These are phyloP conservation scores for Sibirionetta formosa DNA, from an alignment of 2,797 vertebrate genomes.

Conservation along the genomic window DNA sequence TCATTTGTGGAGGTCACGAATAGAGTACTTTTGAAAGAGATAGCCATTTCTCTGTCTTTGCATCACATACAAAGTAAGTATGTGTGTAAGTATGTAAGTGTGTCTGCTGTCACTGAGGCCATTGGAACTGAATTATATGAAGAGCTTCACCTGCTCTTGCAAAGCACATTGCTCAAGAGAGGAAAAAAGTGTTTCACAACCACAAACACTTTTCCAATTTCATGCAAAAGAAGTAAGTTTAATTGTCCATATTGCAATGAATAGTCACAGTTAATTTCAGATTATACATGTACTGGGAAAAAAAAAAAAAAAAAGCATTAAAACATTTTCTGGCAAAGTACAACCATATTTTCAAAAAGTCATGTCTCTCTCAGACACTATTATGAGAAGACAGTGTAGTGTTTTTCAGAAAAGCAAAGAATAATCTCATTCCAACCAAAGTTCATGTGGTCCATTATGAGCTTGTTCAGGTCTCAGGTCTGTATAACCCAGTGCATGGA, in stretches of 20 bases:
- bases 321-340: background rate
- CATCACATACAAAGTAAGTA: background rate
- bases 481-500: rapidly evolving
- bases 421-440: background rate
- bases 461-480: rapidly evolving
- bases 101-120: background rate
- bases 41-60: background rate
- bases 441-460: background rate
- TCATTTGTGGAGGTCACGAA: background rate
- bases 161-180: background rate
- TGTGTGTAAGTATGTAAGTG: no score
- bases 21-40: background rate
- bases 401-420: background rate
- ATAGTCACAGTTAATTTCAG: background rate
- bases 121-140: background rate
- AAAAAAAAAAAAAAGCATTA: background rate
- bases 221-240: background rate
- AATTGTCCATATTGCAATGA: background rate
- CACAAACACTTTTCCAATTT: background rate
- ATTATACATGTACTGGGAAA: background rate
- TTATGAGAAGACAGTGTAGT: background rate
- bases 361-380: background rate
- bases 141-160: background rate
- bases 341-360: background rate
- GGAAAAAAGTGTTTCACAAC: background rate